Base-by-base conservation (phyloP, 2,888 invertebrate species). In the Anagyrus pseudococci region DNA sequence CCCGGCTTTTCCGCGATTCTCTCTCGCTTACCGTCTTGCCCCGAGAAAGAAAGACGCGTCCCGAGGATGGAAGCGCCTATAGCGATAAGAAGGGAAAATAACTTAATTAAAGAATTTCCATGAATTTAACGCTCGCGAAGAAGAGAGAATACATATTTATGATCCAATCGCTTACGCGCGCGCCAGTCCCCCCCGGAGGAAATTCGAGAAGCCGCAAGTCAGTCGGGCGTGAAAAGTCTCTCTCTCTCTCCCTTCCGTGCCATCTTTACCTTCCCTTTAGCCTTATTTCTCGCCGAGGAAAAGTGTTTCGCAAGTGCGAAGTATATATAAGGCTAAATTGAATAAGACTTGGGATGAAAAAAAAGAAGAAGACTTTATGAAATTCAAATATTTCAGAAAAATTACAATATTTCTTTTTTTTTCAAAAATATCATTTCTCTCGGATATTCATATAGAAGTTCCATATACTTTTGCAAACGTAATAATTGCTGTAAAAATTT, bases 91-190 rank as follows among this genome's bases (percentile, higher is more conserved):
- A n/a, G n/a, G n/a, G n/a, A 77, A 78, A 78, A 78, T 79, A 77
- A 79, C 76, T 78, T 77, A 76, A 81, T 80, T 80, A 78, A 80
- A 78, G 77, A 78, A 80, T 78, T 79, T 79, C 78, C 80, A 78
- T 77, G 77, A 79, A 79, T 75, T 76, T 71, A 72, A 69, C 72
- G 68, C 72, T 70, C 72, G 70, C 70, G 63, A 54, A n/a, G n/a
- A n/a, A n/a, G 67, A 62, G 63, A 67, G 72, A 70, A 80, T 80
- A 79, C 80, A 79, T 79, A 80, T 81, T 81, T 81, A 80, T 80
- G 79, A 80, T 77, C 70, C 63, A 72, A 74, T 76, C 73, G 67
- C 67, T 68, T 69, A 56, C 66, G 67, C 61, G 66, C 66, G 57
- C 53, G 55, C 70, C 67, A n/a, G n/a, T n/a, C n/a, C n/a, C n/a